These are phyloP conservation scores for Autographa pulchrina DNA, from an alignment of 2,888 invertebrate species.

Conservation along the genomic window DNA sequence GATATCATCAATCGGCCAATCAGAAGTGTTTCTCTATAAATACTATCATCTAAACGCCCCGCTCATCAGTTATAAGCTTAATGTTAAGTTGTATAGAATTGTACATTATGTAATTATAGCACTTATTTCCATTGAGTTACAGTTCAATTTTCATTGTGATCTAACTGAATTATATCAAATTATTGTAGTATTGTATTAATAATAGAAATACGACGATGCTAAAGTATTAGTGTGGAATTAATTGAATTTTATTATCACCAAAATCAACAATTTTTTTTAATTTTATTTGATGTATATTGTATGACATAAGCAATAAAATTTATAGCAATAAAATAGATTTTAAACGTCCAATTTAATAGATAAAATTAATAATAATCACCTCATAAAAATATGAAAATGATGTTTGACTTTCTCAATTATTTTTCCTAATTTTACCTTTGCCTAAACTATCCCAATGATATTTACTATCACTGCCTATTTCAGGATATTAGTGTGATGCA, in stretches of 20 bases:
- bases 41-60: background rate
- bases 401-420: too few relatives aligned
- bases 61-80: constrained; percentile 37
- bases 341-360: background rate
- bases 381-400: too few relatives aligned
- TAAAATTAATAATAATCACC: too few relatives aligned
- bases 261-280: background rate
- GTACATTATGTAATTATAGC: constrained; percentile 60
- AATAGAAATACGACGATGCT: constrained; percentile 25
- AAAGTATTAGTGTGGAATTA: constrained; percentile 28
- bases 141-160: constrained; percentile 50
- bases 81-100: constrained; percentile 60
- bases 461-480: too few relatives aligned
- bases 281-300: background rate
- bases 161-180: constrained; percentile 35
- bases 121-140: constrained; percentile 34
- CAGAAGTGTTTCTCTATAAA: background rate
- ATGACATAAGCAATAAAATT: background rate
- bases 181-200: constrained; percentile 38
- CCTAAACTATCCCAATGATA: too few relatives aligned
- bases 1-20: background rate
- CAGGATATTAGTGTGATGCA: background rate
- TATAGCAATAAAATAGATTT: background rate
- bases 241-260: background rate
- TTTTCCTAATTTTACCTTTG: too few relatives aligned